Evolutionary conservation across 2,113 vertebrate species (phyloP), one percentile per base, ranked within the genome.

Genomic region (Eudyptes chrysolophus): DNA sequence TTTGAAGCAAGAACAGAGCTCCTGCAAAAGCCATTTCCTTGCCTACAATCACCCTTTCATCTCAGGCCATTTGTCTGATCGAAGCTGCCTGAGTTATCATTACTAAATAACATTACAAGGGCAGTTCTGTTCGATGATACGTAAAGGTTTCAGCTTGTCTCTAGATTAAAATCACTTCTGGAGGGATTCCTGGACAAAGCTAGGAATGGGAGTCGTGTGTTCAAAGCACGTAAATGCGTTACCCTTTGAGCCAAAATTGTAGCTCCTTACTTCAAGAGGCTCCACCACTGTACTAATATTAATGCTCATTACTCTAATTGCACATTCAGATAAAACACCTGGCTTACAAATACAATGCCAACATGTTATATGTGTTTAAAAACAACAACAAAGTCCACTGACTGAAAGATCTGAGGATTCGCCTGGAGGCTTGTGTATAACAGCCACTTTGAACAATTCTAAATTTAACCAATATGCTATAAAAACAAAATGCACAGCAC

Each of bases 401-500:
- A 74, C 44, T 87, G 55, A 85, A 95, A 96, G 94, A 92, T 87
- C 66, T 96, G 68, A 80, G 49, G 65, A 90, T 87, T 87, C 93
- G 93, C 84, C 83, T 80, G 21, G 16, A 77, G 81, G 79, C 60
- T 96, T 94, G 65, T 68, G 34, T 95, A 79, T 74, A 95, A 81
- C 96, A 96, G 75, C 36, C 69, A 85, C 89, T 94, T 97, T 91
- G 92, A 98, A 96, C 79, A 81, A 90, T 77, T 91, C 87, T 95
- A 93, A 92, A 94, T 97, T 96, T 75, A 98, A 96, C 94, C 93
- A 95, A 90, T 74, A 94, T 75, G 72, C 84, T 90, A 85, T 92
- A 90, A 93, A 97, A 92, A 62, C 60, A 52, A 20, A 95, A 95
- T 71, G 70, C 86, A 69, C 64, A 44, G 84, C 70, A 91, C 54